Percentiles rank a stretch among this genome's conserved stretches.
These are phyloP conservation scores for Drosophila nigromelanica DNA, from an alignment of 1,140 invertebrate genomes.

Conservation along the genomic window DNA sequence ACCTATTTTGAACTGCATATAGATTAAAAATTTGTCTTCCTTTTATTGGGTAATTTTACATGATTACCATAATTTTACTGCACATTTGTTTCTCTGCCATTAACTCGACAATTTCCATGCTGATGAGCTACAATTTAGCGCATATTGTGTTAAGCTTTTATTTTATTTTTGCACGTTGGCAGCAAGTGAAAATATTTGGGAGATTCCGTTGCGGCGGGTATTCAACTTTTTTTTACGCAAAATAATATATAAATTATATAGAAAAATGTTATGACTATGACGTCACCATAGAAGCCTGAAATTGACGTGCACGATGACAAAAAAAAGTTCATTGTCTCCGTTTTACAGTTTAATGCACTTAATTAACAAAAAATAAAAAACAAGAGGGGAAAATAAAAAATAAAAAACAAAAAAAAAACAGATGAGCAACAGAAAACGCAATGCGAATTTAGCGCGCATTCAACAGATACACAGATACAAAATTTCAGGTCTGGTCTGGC, in stretches of 20 bases:
- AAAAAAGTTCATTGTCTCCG: constrained; percentile 67
- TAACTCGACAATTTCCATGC: neutral
- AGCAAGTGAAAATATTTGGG: constrained; percentile 1
- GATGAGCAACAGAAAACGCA: neutral
- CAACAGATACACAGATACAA: constrained; percentile 45
- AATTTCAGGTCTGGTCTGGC: constrained; percentile 24
- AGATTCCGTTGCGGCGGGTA: constrained; percentile 6
- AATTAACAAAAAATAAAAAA: constrained; percentile 61
- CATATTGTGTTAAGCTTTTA: neutral
- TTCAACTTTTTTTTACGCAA: neutral
- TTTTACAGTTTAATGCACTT: constrained; percentile 69
- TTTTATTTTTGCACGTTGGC: neutral
- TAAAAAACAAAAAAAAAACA: constrained; percentile 1
- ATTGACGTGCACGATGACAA: neutral
- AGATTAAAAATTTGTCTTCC: too few relatives aligned
- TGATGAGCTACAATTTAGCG: neutral
- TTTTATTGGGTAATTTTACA: too few relatives aligned
- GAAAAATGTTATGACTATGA: constrained; percentile 2
- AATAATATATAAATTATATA: constrained; percentile 6
- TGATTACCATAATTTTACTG: too few relatives aligned
- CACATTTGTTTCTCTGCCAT: too few relatives aligned
- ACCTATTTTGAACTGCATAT: too few relatives aligned
- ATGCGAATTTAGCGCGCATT: constrained; percentile 12
- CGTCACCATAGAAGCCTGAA: neutral
- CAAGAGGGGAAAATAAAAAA: constrained; percentile 3